Conservation (phyloP, 2,113 vertebrate genomes). For the Jaculus jaculus region DNA sequence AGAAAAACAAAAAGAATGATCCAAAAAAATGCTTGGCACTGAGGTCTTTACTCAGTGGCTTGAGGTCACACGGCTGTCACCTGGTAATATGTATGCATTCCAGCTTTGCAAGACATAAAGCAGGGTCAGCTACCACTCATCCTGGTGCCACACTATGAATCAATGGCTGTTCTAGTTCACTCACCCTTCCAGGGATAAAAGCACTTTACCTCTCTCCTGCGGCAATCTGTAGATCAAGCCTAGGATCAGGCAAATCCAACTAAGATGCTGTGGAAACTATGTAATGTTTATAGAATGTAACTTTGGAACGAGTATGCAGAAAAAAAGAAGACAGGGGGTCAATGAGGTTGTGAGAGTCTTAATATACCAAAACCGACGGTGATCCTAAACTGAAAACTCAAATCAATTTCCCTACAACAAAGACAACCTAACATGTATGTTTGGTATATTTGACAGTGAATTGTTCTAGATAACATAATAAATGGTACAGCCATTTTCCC, state of each 20-base stretch:
- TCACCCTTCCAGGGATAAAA: neutral
- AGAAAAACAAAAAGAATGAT: neutral
- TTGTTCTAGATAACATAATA: conserved; percentile 38
- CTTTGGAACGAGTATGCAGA: neutral
- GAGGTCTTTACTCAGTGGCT: neutral
- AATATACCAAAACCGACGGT: neutral
- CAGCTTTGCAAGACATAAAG: neutral
- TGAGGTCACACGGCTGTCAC: neutral
- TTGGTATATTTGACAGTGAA: conserved; percentile 42
- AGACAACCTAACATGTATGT: neutral
- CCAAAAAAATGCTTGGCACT: neutral
- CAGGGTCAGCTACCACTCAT: neutral
- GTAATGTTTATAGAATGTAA: neutral
- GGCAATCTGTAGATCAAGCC: neutral
- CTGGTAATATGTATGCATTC: neutral
- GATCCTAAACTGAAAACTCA: neutral
- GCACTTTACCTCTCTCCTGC: conserved; percentile 7
- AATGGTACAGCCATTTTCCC: neutral
- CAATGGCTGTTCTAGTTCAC: neutral
- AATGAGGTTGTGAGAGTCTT: neutral
- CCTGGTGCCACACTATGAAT: neutral
- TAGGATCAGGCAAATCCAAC: neutral
- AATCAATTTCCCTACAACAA: neutral
- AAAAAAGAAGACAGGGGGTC: neutral
- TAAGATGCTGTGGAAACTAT: neutral